Conservation (phyloP, 2,113 vertebrate species). For the Todiramphus saurophagus region DNA sequence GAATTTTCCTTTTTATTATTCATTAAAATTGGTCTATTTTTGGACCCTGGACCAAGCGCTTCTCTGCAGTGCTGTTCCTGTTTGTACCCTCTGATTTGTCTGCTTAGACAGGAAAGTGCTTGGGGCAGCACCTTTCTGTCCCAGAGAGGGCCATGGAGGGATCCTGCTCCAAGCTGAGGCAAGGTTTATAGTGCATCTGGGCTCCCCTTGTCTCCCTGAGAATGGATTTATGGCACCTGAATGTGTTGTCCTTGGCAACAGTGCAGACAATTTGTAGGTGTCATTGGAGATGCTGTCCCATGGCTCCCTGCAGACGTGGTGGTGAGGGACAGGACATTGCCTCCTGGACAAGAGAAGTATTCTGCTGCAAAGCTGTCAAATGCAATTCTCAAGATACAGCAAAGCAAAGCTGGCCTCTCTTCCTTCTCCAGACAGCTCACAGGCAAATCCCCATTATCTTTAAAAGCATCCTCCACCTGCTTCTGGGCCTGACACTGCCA, state of each 20-base stretch:
- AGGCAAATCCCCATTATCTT: background rate
- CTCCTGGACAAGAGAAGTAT: background rate
- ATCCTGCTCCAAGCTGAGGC: background rate
- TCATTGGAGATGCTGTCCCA: background rate
- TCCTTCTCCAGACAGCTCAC: background rate
- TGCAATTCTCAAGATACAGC: fast-evolving
- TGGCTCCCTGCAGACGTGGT: fast-evolving
- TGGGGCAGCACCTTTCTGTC: background rate
- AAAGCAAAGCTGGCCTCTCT: background rate
- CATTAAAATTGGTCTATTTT: background rate
- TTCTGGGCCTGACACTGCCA: background rate
- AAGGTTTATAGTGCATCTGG: background rate
- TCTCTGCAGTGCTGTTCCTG: background rate
- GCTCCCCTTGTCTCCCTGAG: fast-evolving
- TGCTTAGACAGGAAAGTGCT: background rate
- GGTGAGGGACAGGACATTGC: background rate
- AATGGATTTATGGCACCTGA: background rate
- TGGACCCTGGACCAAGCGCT: background rate
- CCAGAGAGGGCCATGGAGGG: background rate
- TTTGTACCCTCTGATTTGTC: background rate
- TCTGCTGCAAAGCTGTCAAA: background rate
- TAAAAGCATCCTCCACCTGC: background rate
- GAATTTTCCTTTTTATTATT: background rate
- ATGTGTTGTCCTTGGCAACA: background rate
- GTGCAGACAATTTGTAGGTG: background rate